Evolutionary conservation across 1,140 invertebrate species (phyloP).

Genomic region (Lasioglossum albipes): DNA sequence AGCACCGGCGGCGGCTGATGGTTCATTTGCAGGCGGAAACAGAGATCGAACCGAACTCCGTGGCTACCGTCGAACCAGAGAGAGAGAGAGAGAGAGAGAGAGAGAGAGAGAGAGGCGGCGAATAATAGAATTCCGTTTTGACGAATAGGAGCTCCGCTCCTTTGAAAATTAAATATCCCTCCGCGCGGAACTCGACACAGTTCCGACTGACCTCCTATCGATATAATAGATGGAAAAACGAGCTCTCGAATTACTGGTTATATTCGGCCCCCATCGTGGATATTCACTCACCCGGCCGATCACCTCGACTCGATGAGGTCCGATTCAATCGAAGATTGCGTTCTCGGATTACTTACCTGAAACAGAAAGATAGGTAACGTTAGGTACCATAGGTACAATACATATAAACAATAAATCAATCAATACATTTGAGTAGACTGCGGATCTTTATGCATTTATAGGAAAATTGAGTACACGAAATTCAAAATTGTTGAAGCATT

Average conservation of each 20-base stretch:
- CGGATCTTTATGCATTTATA: too few species aligned
- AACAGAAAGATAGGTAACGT: background rate
- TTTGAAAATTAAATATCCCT: background rate
- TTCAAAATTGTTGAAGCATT: too few species aligned
- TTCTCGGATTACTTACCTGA: background rate
- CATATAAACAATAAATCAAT: too few species aligned
- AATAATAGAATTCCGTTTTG: background rate
- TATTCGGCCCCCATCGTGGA: background rate
- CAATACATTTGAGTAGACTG: too few species aligned
- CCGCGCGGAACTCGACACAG: background rate
- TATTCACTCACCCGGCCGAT: background rate
- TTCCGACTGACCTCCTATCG: background rate
- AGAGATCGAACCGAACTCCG: background rate
- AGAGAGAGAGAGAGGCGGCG: background rate
- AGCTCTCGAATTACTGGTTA: background rate
- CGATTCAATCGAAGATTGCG: background rate
- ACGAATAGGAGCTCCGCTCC: background rate
- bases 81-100: background rate
- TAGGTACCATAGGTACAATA: too few species aligned
- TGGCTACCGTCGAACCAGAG: background rate
- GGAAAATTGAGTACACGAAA: too few species aligned
- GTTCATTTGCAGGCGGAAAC: background rate
- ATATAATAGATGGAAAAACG: background rate
- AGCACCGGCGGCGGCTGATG: conserved; percentile 1
- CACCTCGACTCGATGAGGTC: background rate